Evolutionary conservation across 1,140 invertebrate genomes (phyloP).

Genomic region (Asbolus verrucosus): DNA sequence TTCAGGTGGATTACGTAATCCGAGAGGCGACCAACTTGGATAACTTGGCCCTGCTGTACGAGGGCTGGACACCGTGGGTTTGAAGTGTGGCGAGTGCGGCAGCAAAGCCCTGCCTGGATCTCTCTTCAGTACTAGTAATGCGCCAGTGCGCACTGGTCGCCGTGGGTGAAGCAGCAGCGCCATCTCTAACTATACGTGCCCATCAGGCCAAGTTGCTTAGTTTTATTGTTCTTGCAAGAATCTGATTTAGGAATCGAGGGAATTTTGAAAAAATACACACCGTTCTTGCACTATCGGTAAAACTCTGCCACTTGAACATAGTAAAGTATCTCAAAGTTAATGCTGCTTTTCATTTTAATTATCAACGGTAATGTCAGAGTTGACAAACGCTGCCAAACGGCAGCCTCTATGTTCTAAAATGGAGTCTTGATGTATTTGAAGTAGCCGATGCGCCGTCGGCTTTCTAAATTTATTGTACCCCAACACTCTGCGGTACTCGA

Average conservation of each 20-base stretch:
- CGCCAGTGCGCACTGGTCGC: conserved; percentile 50
- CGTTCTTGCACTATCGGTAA: conserved; percentile 56
- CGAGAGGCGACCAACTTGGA: conserved; percentile 91
- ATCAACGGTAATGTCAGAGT: conserved; percentile 57
- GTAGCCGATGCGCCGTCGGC: conserved; percentile 19
- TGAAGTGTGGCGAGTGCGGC: conserved; percentile 71
- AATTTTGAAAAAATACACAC: conserved; percentile 35
- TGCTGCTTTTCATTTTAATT: conserved; percentile 60
- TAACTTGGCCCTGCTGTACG: conserved; percentile 95
- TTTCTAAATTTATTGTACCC: conserved; percentile 41
- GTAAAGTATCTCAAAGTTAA: conserved; percentile 54
- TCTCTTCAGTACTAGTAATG: conserved; percentile 59
- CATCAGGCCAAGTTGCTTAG: conserved; percentile 59
- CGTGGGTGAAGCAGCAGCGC: conserved; percentile 56
- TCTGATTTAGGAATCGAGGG: conserved; percentile 40
- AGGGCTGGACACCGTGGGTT: conserved; percentile 99
- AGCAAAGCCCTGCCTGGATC: conserved; percentile 60
- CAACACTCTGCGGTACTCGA: conserved; percentile 5
- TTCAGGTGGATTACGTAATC: conserved; percentile 93
- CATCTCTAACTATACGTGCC: conserved; percentile 59
- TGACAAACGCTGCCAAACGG: conserved; percentile 50
- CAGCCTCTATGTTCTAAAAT: conserved; percentile 42
- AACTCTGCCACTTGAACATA: conserved; percentile 55
- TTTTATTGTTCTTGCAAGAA: conserved; percentile 61
- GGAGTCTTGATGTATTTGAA: conserved; percentile 38